Evolutionary conservation across 2,888 invertebrate species (phyloP).

Genomic region (Athripsodes cinereus): DNA sequence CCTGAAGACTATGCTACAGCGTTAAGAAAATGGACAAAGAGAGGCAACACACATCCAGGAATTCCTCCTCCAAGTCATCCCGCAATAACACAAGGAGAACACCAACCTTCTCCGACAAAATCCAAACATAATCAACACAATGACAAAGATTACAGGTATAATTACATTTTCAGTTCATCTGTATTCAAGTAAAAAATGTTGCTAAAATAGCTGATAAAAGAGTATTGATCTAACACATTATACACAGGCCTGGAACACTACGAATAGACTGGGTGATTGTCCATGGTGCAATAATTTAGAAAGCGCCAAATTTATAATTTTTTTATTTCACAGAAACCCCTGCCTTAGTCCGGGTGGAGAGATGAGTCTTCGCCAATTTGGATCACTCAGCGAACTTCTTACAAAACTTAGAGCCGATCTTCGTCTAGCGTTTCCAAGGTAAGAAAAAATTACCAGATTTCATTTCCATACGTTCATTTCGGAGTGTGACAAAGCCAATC

Average conservation of each 20-base stretch:
- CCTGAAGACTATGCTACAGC: constrained; percentile 82
- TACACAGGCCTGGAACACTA: too few relatives aligned
- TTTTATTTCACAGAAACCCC: constrained; percentile 52
- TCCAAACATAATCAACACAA: constrained; percentile 44
- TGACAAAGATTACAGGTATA: constrained; percentile 46
- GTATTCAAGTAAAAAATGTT: too few relatives aligned
- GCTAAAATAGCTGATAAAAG: too few relatives aligned
- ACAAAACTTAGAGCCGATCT: constrained; percentile 83
- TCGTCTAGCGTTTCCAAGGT: constrained; percentile 84
- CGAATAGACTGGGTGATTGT: too few relatives aligned
- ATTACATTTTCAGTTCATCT: too few relatives aligned
- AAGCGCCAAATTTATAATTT: too few relatives aligned
- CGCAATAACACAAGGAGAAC: constrained; percentile 24
- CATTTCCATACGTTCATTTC: too few relatives aligned
- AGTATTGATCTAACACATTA: too few relatives aligned
- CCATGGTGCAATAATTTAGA: too few relatives aligned
- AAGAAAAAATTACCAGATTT: constrained; percentile 25
- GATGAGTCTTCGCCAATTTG: constrained; percentile 83
- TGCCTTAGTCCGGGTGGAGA: constrained; percentile 65
- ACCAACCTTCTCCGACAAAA: constrained; percentile 30
- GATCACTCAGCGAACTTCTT: constrained; percentile 79
- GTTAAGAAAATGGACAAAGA: constrained; percentile 73
- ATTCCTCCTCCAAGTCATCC: constrained; percentile 31
- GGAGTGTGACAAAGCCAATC: too few relatives aligned
- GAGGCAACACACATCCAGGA: constrained; percentile 41